These are phyloP conservation scores for Alcedo quadribrachys DNA, from an alignment of 2,797 vertebrate species.

Conservation along the genomic window DNA sequence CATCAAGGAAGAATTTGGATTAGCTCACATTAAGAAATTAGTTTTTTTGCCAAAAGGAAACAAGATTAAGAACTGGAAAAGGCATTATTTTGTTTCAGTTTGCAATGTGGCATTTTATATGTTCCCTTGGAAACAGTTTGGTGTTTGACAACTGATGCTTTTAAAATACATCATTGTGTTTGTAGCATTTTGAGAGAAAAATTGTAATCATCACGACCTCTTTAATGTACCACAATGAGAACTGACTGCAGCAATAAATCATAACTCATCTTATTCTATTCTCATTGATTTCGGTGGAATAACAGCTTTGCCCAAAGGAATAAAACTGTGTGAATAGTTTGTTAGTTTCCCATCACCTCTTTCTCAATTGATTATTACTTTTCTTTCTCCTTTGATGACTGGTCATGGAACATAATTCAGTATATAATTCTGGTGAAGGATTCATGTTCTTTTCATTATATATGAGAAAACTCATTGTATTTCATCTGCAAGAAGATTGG, in stretches of 20 bases:
- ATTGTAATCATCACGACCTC: slow-evolving; percentile 11
- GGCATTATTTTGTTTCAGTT: neutral
- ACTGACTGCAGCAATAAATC: slow-evolving; percentile 64
- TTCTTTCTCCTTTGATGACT: neutral
- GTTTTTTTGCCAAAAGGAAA: neutral
- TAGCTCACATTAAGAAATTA: neutral
- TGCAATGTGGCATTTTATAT: neutral
- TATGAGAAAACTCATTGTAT: neutral
- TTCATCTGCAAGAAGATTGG: neutral
- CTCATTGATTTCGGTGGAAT: slow-evolving; percentile 42
- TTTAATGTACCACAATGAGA: slow-evolving; percentile 23
- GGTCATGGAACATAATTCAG: neutral
- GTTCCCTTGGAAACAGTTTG: slow-evolving; percentile 17
- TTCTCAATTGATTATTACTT: slow-evolving; percentile 48
- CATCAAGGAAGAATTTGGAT: neutral
- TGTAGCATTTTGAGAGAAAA: neutral
- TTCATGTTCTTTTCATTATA: neutral
- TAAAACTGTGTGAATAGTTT: neutral
- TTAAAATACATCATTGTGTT: neutral
- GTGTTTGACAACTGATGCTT: slow-evolving; percentile 33
- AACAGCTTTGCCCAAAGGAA: slow-evolving; percentile 41
- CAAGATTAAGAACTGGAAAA: neutral
- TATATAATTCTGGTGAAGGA: slow-evolving; percentile 25
- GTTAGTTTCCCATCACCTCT: slow-evolving; percentile 35
- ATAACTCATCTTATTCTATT: slow-evolving; percentile 45